Base-by-base conservation (phyloP, 2,113 vertebrate species). In the Grammomys dolichurus region DNA sequence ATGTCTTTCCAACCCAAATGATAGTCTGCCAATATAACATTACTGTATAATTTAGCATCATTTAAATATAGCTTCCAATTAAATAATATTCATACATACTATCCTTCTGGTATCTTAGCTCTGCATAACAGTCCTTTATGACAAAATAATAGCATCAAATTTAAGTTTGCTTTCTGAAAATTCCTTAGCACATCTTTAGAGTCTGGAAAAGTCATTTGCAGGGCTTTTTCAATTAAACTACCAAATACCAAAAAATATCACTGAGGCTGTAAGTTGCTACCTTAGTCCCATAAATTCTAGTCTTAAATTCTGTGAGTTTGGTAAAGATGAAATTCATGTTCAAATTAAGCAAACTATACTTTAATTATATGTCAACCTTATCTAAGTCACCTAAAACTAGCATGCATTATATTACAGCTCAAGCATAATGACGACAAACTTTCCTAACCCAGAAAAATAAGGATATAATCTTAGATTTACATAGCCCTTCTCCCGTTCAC, bases 31-130 rank as follows among this genome's bases (percentile, higher is more conserved):
- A 89, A 73, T 96, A 98, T 96, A 96, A 95, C 60, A 89, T 89
- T 97, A 93, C 92, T 96, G 97, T 91, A 94, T 96, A 84, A 98
- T 97, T 98, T 89, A 97, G 90, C 95, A 96, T 93, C 94, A 98
- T 51, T 97, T 98, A 98, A 98, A 98, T 92, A 97, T 40, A 98
- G 95, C 77, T 97, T 95, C 92, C 97, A 98, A 97, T 97, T 97
- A 98, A 97, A 97, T 93, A 86, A 96, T 67, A 94, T 22, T 97
- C 97, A 97, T 40, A 85, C 31, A 96, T 93, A 28, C 94, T 97
- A 97, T 94, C 70, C 86, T 76, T 82, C 93, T 97, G 97, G 92
- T 97, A 97, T 97, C 92, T 97, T 6, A 90, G 96, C 95, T 97
- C 93, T 89, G 95, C 95, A 97, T 97, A 97, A 98, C 94, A 88